A percentile compares a stretch with the other conserved stretches of the same genome.
These are phyloP conservation scores for Microtus richardsoni DNA, from an alignment of 2,113 vertebrate species.

Conservation along the genomic window DNA sequence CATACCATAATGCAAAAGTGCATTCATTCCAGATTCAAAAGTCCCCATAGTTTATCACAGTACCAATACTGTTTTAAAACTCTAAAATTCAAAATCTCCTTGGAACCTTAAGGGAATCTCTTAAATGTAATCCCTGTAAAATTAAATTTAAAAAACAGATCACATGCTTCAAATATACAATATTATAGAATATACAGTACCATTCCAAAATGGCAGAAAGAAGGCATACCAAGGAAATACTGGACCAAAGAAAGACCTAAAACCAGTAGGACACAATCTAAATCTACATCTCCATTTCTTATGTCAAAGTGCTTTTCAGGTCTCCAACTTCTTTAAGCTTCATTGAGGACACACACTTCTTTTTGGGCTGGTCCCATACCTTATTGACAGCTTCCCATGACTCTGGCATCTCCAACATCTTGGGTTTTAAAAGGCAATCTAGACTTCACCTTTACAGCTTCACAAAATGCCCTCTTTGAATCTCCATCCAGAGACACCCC, in stretches of 20 bases:
- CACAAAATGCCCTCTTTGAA: background rate
- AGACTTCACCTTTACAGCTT: background rate
- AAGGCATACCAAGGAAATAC: background rate
- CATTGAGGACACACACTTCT: background rate
- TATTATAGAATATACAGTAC: background rate
- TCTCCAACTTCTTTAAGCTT: background rate
- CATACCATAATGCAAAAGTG: background rate
- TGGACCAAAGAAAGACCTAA: background rate
- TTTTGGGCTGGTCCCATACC: background rate
- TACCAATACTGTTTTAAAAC: background rate
- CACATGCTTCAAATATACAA: background rate
- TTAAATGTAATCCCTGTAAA: background rate
- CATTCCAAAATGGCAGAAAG: background rate
- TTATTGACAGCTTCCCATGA: background rate
- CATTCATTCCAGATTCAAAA: background rate
- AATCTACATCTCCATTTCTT: background rate
- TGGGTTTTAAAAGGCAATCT: background rate
- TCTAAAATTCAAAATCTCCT: background rate
- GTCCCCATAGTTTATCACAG: background rate
- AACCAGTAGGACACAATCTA: background rate
- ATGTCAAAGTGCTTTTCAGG: background rate
- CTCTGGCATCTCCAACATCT: background rate
- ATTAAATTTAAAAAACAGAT: background rate
- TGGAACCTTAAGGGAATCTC: background rate
- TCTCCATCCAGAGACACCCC: background rate